These are phyloP conservation scores for Narcine bancroftii DNA, from an alignment of 2,113 vertebrate genomes.

Conservation along the genomic window DNA sequence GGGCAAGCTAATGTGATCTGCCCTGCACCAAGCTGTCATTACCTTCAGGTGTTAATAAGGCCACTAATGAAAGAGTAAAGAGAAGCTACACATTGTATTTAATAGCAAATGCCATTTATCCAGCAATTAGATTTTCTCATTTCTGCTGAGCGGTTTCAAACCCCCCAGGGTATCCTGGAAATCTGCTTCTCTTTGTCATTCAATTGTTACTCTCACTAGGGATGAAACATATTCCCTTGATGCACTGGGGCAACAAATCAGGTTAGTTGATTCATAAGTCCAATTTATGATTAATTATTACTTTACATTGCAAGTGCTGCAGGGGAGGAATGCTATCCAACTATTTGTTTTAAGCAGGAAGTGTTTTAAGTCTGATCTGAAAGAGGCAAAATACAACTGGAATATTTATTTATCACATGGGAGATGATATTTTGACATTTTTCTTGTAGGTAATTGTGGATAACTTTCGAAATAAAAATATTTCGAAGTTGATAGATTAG, in stretches of 20 bases:
- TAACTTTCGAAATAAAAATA: background rate
- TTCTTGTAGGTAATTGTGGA: background rate
- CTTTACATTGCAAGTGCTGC: constrained; percentile 3
- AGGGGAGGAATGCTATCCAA: background rate
- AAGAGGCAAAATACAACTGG: background rate
- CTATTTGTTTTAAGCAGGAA: constrained; percentile 22
- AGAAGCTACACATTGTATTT: constrained; percentile 33
- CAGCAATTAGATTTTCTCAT: constrained; percentile 37
- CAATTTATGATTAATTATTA: constrained; percentile 36
- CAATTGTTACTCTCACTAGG: constrained; percentile 12
- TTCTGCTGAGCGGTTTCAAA: constrained; percentile 20
- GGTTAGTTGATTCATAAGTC: constrained; percentile 33
- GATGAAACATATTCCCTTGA: constrained; percentile 15
- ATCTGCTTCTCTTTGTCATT: constrained; percentile 25
- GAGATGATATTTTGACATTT: background rate
- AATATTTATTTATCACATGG: background rate
- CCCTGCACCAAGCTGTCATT: constrained; percentile 23
- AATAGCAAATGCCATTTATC: constrained; percentile 34
- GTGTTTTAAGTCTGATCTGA: background rate
- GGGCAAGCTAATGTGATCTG: constrained; percentile 12
- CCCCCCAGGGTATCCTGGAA: constrained; percentile 9
- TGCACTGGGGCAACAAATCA: constrained; percentile 27
- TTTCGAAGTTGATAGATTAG: background rate
- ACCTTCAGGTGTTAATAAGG: constrained; percentile 36
- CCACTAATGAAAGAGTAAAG: constrained; percentile 30